Percentiles rank a stretch among this genome's conserved stretches.
Conservation (phyloP, 2,113 vertebrate genomes). For the Scytalopus superciliaris region DNA sequence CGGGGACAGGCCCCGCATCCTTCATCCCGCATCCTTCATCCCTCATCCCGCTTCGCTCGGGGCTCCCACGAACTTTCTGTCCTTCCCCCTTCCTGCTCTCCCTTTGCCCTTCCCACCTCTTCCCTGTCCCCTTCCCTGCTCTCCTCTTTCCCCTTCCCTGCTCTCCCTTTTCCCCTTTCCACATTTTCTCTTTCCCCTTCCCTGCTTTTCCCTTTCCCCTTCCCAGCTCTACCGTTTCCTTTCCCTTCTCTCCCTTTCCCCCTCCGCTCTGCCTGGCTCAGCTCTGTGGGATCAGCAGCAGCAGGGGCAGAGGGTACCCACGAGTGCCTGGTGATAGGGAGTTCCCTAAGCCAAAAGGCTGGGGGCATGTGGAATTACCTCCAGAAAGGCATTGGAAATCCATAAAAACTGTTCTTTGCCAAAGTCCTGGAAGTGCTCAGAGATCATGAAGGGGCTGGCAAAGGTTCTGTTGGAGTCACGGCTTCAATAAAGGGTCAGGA, state of each 20-base stretch:
- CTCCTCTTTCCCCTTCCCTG: too few relatives aligned
- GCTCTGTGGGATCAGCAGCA: background rate
- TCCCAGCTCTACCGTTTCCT: background rate
- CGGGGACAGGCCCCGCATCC: background rate
- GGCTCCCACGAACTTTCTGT: rapidly evolving
- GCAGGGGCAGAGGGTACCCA: background rate
- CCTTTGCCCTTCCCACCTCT: background rate
- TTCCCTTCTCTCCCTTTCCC: background rate
- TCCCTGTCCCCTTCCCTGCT: background rate
- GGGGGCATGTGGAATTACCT: background rate
- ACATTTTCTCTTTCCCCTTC: too few relatives aligned
- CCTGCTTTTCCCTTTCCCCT: background rate
- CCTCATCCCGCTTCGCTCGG: background rate
- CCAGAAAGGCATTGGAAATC: background rate
- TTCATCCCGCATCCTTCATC: too few relatives aligned
- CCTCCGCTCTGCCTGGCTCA: background rate
- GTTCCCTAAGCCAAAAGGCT: background rate
- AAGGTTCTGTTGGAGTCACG: background rate
- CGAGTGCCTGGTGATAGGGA: background rate
- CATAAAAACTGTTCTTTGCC: background rate
- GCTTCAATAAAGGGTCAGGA: rapidly evolving
- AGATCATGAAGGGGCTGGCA: background rate
- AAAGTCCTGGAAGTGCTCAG: background rate
- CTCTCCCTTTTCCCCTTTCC: background rate
- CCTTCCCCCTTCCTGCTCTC: background rate